phyloP scores from a whole-genome alignment of 2,888 invertebrate species.

The Parnassius mnemosyne region DNA sequence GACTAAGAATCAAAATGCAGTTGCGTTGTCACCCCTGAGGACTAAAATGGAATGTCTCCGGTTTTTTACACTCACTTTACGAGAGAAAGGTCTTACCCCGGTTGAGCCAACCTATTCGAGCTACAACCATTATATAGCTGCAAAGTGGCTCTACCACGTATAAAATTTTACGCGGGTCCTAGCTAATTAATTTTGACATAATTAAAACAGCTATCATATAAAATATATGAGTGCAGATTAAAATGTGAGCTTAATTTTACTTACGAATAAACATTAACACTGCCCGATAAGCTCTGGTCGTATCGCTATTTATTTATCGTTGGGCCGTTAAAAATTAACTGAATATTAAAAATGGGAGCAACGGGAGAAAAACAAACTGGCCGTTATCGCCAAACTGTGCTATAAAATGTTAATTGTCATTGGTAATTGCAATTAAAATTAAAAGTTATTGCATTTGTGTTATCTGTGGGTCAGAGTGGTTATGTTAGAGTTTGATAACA shows the following conservation, averaged over 20 bases:
- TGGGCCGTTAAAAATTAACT: conserved; percentile 36
- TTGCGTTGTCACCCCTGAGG: too few species aligned
- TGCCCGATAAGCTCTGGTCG: conserved; percentile 13
- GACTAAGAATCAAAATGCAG: too few species aligned
- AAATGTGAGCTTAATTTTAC: conserved; percentile 5
- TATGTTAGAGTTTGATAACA: conserved; percentile 14
- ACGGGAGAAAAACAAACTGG: conserved; percentile 47
- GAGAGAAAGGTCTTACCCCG: too few species aligned
- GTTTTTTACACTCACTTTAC: too few species aligned
- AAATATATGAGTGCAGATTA: background rate
- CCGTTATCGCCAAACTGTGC: conserved; percentile 51
- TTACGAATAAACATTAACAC: conserved; percentile 19
- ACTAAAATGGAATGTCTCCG: too few species aligned
- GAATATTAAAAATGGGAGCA: conserved; percentile 33
- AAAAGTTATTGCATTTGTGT: conserved; percentile 62
- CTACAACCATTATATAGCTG: too few species aligned
- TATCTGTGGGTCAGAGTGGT: conserved; percentile 54
- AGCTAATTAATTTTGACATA: too few species aligned
- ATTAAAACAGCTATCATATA: too few species aligned
- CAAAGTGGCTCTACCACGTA: too few species aligned
- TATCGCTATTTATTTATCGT: conserved; percentile 33
- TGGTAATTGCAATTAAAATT: conserved; percentile 72
- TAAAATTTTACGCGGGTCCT: too few species aligned
- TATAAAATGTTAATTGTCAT: conserved; percentile 67
- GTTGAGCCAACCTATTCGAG: too few species aligned